Base-by-base conservation (phyloP, 2,888 invertebrate genomes). In the Ichneumon xanthorius region DNA sequence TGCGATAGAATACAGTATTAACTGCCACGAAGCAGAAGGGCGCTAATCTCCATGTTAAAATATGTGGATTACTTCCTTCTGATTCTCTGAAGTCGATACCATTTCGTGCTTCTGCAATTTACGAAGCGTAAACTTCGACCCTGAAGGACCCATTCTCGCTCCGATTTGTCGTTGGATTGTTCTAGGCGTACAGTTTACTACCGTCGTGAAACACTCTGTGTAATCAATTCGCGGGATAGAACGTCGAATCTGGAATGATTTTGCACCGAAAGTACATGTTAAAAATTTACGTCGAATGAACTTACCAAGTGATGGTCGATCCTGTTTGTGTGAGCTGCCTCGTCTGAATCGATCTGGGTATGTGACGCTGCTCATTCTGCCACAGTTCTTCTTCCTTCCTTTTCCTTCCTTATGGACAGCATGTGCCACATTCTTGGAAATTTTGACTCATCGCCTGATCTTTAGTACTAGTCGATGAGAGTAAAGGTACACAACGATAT, bases 131-230 rank as follows among this genome's bases (percentile, higher is more conserved):
- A 67, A 68, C 55, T 68, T 26, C 16, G 4, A 53, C 9, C 37
- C 53, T n/a, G 26, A 58, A 26, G n/a, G 11, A 53, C n/a, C 40
- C 58, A 68, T 78, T 78, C n/a, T 68, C 45, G n/a, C 22, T 14
- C 4, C 26, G 73, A 73, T 73, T 61, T 40, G 61, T 73, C 61
- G 45, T 2, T 19, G 55, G 11, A 78, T 78, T 55, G 37, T 40
- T 68, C 55, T 26, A 55, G 6, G 14, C 26, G 22, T 58, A 55
- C n/a, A 30, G 55, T 55, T 55, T 37, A 78, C 14, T 68, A 19
- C n/a, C 40, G 11, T 45, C 58, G 48, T 9, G n/a, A 45, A 61
- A 61, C 30, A 14, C 9, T 61, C 16, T 14, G 61, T 22, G 55
- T 26, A 30, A 48, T 73, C 40, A 45, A 58, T n/a, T 16, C 37